A percentile compares a stretch with the other conserved stretches of the same genome.
Conservation (phyloP, 2,888 invertebrate species). For the Sarcophaga caerulescens region DNA sequence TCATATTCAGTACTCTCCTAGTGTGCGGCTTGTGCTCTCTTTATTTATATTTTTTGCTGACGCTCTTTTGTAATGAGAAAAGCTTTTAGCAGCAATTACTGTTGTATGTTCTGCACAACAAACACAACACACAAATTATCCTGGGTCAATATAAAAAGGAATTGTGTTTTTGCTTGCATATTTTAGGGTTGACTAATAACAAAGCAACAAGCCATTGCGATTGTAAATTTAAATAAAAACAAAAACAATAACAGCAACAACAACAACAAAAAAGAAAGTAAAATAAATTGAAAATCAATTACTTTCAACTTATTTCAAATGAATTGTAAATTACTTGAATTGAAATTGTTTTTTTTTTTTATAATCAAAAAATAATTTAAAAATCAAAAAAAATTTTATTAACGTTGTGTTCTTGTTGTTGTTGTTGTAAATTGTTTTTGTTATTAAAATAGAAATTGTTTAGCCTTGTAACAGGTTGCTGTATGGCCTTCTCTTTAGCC, state of each 20-base stretch:
- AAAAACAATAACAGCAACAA: not conserved
- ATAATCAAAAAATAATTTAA: too few relatives aligned
- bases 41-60: not conserved
- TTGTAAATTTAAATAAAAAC: constrained; percentile 3
- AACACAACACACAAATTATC: constrained; percentile 30
- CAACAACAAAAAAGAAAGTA: not conserved
- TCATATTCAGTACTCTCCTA: not conserved
- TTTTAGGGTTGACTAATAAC: too few relatives aligned
- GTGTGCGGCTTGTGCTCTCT: constrained; percentile 2
- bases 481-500: constrained; percentile 47
- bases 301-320: not conserved
- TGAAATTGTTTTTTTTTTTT: too few relatives aligned
- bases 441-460: not conserved
- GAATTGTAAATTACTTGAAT: not conserved
- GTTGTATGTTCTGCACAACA: constrained; percentile 2
- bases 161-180: constrained; percentile 3
- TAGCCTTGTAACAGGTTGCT: constrained; percentile 67
- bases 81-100: constrained; percentile 52
- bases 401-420: not conserved
- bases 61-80: not conserved
- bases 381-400: too few relatives aligned
- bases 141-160: constrained; percentile 57
- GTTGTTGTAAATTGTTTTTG: not conserved
- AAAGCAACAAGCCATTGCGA: too few relatives aligned
- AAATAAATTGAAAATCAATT: constrained; percentile 9